These are phyloP conservation scores for Eublepharis macularius DNA, from an alignment of 2,113 vertebrate species.

Conservation along the genomic window DNA sequence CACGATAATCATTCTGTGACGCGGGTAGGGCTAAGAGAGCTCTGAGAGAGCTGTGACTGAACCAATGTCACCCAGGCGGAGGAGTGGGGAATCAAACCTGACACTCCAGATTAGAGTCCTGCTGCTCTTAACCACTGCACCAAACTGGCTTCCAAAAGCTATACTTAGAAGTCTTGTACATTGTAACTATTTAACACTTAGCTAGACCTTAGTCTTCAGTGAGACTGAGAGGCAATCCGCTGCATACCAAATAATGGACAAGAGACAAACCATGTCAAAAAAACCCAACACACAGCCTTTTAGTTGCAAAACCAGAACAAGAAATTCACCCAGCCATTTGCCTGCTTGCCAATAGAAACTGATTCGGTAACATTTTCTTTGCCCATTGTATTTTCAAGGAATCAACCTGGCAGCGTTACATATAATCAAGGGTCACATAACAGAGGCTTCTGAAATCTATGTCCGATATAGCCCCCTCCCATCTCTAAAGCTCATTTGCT, in stretches of 20 bases:
- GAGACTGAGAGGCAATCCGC: not conserved
- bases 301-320: not conserved
- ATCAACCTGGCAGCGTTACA: not conserved
- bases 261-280: not conserved
- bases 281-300: not conserved
- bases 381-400: not conserved
- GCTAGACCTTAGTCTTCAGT: not conserved
- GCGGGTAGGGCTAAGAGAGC: too few species aligned
- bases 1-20: too few species aligned
- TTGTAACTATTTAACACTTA: not conserved
- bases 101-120: too few species aligned
- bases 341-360: not conserved
- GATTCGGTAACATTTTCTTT: not conserved
- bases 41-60: too few species aligned
- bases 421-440: not conserved
- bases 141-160: not conserved
- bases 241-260: not conserved
- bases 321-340: not conserved
- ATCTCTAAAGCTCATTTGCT: not conserved
- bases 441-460: not conserved
- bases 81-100: too few species aligned
- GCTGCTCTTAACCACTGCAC: too few species aligned
- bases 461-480: not conserved
- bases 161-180: not conserved
- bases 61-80: too few species aligned